phyloP scores from a whole-genome alignment of 2,888 invertebrate species.

The Sepiola atlantica region DNA sequence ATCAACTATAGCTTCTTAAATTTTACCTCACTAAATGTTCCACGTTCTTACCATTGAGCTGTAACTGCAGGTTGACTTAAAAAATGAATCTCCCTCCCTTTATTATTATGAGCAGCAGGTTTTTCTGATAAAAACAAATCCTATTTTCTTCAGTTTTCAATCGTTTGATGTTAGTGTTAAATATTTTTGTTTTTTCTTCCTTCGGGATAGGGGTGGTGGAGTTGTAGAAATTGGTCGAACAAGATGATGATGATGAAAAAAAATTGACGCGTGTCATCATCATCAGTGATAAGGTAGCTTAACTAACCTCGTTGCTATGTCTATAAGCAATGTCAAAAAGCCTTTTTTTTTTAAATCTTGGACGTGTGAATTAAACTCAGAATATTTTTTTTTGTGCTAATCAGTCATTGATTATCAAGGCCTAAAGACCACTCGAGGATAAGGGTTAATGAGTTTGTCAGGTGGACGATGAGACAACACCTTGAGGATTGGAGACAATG shows the following conservation, averaged over 20 bases:
- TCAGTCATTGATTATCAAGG: too few species aligned
- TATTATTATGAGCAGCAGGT: not conserved
- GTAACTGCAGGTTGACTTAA: not conserved
- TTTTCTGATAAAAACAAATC: too few species aligned
- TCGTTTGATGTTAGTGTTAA: not conserved
- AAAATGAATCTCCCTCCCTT: too few species aligned
- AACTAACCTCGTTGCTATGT: slow-evolving; percentile 16
- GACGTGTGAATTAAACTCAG: not conserved
- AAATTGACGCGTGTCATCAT: not conserved
- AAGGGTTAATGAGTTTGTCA: too few species aligned
- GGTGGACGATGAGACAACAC: too few species aligned
- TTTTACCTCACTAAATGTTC: too few species aligned
- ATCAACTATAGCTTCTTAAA: too few species aligned
- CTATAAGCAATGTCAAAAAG: not conserved
- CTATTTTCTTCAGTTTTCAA: not conserved
- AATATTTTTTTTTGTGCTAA: not conserved
- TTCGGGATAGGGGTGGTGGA: not conserved
- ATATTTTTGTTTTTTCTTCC: not conserved
- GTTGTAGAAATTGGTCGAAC: not conserved
- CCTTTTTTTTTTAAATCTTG: not conserved
- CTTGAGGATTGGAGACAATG: too few species aligned
- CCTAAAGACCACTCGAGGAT: too few species aligned
- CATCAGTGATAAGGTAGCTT: not conserved
- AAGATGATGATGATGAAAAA: not conserved
- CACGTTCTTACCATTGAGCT: not conserved